A percentile compares a stretch with the other conserved stretches of the same genome.
phyloP scores from a whole-genome alignment of 2,888 invertebrate species.

The Dugesia japonica region DNA sequence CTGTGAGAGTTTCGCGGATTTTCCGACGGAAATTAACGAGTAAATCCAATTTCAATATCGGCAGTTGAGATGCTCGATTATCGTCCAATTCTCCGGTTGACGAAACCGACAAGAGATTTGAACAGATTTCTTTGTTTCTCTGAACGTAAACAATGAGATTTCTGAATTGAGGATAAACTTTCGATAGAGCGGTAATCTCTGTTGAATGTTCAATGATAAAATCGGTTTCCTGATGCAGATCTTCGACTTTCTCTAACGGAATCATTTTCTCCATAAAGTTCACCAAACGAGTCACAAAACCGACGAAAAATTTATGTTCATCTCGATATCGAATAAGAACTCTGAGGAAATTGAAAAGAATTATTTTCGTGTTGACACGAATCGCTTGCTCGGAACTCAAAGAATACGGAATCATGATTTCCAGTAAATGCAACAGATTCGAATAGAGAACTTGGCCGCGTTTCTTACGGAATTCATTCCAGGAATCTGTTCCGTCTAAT shows the following conservation, averaged over 20 bases:
- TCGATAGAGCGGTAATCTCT: neutral
- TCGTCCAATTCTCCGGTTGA: neutral
- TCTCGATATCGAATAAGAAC: slow-evolving; percentile 6
- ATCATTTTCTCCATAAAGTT: neutral
- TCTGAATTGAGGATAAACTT: slow-evolving; percentile 6
- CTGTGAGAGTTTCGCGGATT: neutral
- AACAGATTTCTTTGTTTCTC: slow-evolving; percentile 5
- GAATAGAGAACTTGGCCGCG: neutral
- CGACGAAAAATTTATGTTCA: neutral
- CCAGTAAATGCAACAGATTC: slow-evolving; percentile 15
- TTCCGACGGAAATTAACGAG: neutral
- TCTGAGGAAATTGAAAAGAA: slow-evolving; percentile 3
- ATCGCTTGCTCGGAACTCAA: too few relatives aligned
- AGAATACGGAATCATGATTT: slow-evolving; percentile 10
- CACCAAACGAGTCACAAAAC: neutral
- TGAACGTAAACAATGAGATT: neutral
- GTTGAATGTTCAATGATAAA: neutral
- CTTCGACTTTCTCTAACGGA: neutral
- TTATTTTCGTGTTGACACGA: neutral
- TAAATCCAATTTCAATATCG: neutral
- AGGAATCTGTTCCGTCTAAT: neutral
- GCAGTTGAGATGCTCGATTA: neutral
- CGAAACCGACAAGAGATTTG: neutral
- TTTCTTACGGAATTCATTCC: slow-evolving; percentile 21
- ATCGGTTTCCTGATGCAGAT: neutral